Base-by-base conservation (phyloP, 2,113 vertebrate species). In the Eurypyga helias region DNA sequence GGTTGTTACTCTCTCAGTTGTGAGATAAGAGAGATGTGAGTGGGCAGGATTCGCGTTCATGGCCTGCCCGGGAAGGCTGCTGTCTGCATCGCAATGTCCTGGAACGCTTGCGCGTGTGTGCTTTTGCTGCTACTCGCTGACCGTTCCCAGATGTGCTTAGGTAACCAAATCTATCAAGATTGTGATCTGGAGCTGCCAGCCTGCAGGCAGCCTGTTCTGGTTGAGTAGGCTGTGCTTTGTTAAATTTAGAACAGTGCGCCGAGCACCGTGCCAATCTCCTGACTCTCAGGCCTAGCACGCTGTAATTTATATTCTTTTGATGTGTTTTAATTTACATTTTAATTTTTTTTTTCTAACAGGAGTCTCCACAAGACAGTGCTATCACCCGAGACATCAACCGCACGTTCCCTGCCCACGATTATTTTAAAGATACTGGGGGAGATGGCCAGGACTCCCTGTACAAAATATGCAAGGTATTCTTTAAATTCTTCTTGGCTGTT, bases 321-420 rank as follows among this genome's bases (percentile, higher is more conserved):
- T 70, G 62, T 65, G 20, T 33, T 69, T 89, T 86, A 9, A 80
- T 83, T 87, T 76, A 46, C 46, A 21, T 31, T 11, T 73, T n/a
- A 45, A 45, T 45, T 61, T 15, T 77, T 78, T 31, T 60, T 87
- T 24, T 97, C 91, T 61, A 58, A 61, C 69, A 99, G 99, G 99
- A 99, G 96, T 99, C 99, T 83, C 99, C 99, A 7, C 99, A 99
- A 94, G 99, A 99, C 98, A 99, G 99, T 80, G 99, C 99, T 81
- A 99, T 99, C 97, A 99, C 99, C 67, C 98, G 99, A 71, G 99
- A 99, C 98, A 99, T 99, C 97, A 99, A 99, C 95, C 98, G 99
- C 77, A 99, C 99, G 2, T 99, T 99, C 95, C 99, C 99, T 87
- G 99, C 99, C 71, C 99, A 99, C n/a, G 99, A 99, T 98, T 99